Base-by-base conservation (phyloP, 1,140 invertebrate species). In the Formica exsecta region DNA sequence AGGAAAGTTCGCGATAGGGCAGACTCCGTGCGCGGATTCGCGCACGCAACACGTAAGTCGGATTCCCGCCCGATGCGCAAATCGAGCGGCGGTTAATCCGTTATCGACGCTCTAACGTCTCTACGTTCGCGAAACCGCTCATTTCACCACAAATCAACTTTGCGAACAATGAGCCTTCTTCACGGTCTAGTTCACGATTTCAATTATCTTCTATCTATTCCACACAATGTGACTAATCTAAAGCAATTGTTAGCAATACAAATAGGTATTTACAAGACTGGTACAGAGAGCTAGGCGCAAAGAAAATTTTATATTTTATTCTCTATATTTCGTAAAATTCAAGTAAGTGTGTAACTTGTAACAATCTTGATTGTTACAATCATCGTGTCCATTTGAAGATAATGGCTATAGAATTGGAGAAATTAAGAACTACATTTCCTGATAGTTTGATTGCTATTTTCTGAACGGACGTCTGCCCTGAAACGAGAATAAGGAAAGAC, bases 1-100 rank as follows among this genome's bases (percentile, higher is more conserved):
- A 66, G 51, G 85, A 88, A 88, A 88, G 74, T 88, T 87, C n/a
- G 62, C 73, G 44, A 44, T 32, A 66, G 36, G 66, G 62, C 74
- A 71, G 66, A 38, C 36, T 38, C 71, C 80, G 62, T 19, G 54
- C 57, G 76, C 51, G 22, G 44, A 79, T 86, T 76, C 62, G 62
- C 62, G 51, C 74, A 90, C 86, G 73, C 51, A 87, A 70, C 74
- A 80, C 57, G 71, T 54, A 70, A 62, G 62, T n/a, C 83, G 64
- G 68, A 76, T 44, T 57, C 48, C 36, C 48, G 54, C 61, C 57
- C 11, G 57, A 54, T 75, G 41, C 57, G 41, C 61, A 59, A 66
- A 71, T 68, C 74, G 66, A 73, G 36, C 68, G 66, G 16, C 9
- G 38, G 79, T 81, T 73, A 73, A 81, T 81, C 73, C 54, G 36